Percentiles rank a stretch among this genome's conserved stretches.
phyloP scores from a whole-genome alignment of 1,140 invertebrate genomes.

The Pogonus chalceus region DNA sequence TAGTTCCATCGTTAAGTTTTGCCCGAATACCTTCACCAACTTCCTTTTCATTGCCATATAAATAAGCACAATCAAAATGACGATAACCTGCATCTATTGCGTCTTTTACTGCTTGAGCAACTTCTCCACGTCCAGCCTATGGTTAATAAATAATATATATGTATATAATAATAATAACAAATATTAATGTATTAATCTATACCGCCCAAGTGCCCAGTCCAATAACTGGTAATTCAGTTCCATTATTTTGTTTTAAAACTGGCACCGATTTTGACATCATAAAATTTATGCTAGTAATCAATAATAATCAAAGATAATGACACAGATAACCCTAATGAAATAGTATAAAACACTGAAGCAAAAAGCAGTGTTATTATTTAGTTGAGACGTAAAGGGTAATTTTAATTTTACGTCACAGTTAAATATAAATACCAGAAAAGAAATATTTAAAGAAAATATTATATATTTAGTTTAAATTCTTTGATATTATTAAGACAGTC shows the following conservation, averaged over 20 bases:
- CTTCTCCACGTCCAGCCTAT: conserved; percentile 56
- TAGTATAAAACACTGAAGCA: too few relatives aligned
- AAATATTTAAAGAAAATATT: too few relatives aligned
- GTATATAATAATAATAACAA: conserved; percentile 21
- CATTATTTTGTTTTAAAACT: conserved; percentile 47
- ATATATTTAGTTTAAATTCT: too few relatives aligned
- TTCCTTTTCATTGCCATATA: conserved; percentile 68
- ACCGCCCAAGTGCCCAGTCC: conserved; percentile 65
- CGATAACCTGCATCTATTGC: conserved; percentile 70
- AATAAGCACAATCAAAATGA: conserved; percentile 73
- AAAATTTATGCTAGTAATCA: too few relatives aligned
- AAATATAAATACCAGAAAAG: too few relatives aligned
- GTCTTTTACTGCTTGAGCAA: conserved; percentile 55
- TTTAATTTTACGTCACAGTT: too few relatives aligned
- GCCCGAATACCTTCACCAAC: conserved; percentile 58
- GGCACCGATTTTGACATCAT: too few relatives aligned
- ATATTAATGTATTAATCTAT: conserved; percentile 23
- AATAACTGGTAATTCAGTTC: conserved; percentile 48
- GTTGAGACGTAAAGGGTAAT: too few relatives aligned
- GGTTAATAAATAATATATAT: conserved; percentile 19
- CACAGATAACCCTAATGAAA: too few relatives aligned
- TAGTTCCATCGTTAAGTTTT: conserved; percentile 51
- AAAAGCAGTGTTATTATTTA: too few relatives aligned
- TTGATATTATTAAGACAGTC: too few relatives aligned
- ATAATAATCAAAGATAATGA: too few relatives aligned